Evolutionary conservation across 64 coral and sea anemone species (phyloP).

Genomic region (Anthopleura sola): DNA sequence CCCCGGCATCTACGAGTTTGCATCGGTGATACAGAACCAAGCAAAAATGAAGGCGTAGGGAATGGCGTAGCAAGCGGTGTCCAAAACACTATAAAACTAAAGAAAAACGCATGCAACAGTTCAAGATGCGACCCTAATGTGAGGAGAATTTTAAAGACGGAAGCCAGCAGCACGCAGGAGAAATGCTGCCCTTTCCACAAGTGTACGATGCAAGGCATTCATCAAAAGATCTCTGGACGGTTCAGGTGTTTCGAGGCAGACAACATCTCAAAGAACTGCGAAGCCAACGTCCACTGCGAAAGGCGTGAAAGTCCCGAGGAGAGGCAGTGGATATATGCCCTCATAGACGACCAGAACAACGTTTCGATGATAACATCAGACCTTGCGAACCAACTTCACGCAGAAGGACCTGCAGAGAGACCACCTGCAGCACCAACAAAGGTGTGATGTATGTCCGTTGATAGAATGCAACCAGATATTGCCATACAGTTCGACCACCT

Average conservation of each 20-base stretch:
- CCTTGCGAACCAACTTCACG: neutral
- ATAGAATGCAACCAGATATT: slow-evolving; percentile 10
- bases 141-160: neutral
- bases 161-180: no score
- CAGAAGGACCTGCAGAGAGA: neutral
- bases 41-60: slow-evolving; percentile 5
- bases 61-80: neutral
- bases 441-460: slow-evolving; percentile 19
- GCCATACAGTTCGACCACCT: no score
- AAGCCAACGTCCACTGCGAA: no score
- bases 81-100: no score
- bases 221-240: slow-evolving; percentile 8
- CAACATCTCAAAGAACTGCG: neutral
- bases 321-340: neutral
- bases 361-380: slow-evolving; percentile 6
- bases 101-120: neutral
- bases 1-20: no score
- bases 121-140: neutral
- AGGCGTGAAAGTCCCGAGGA: slow-evolving; percentile 24
- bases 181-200: no score
- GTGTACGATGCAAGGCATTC: slow-evolving; percentile 31
- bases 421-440: slow-evolving; percentile 1
- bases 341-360: slow-evolving; percentile 35
- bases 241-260: neutral
- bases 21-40: slow-evolving; percentile 10